Conservation (phyloP, 2,113 vertebrate species). For the Megaptera novaeangliae region DNA sequence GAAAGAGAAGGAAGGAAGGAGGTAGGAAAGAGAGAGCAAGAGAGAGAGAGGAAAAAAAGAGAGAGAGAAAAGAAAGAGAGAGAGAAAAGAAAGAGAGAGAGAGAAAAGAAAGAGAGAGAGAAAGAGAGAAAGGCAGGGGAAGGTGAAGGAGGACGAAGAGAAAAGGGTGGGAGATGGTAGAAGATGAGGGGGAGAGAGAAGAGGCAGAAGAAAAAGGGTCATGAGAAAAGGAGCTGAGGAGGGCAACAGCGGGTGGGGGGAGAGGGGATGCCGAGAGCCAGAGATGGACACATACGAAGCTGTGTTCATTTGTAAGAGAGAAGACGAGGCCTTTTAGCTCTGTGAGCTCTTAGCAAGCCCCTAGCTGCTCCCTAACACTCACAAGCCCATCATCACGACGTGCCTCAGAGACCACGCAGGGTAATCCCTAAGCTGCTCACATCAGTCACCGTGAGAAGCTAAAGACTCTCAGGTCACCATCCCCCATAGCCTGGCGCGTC, state of each 20-base stretch:
- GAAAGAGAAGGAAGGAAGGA: not conserved
- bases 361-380: not conserved
- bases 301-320: not conserved
- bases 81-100: not conserved
- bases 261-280: not conserved
- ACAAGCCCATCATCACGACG: not conserved
- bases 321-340: not conserved
- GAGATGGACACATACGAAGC: not conserved
- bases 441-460: not conserved
- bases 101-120: not conserved
- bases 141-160: not conserved
- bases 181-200: not conserved
- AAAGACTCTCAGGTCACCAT: not conserved
- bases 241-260: not conserved
- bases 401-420: not conserved
- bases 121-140: not conserved
- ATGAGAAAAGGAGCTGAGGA: not conserved
- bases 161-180: not conserved
- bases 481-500: rapidly evolving
- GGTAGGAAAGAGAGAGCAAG: not conserved
- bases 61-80: not conserved
- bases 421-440: not conserved
- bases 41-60: not conserved
- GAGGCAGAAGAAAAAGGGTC: not conserved
- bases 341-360: not conserved